phyloP scores from a whole-genome alignment of 2,888 invertebrate genomes.

The Miltochrista miniata region DNA sequence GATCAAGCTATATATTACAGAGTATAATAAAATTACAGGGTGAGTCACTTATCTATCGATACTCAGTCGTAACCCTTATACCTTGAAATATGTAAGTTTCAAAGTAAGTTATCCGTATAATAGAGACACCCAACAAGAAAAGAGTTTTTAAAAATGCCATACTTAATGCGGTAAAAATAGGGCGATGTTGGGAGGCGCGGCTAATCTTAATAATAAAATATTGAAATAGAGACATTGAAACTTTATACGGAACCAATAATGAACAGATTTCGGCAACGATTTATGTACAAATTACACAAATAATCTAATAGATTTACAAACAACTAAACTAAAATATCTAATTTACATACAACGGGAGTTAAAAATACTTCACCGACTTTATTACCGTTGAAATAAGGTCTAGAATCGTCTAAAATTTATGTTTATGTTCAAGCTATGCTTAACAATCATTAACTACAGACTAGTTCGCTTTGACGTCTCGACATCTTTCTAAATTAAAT shows the following conservation, averaged over 20 bases:
- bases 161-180: too few species aligned
- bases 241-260: constrained; percentile 4
- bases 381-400: background rate
- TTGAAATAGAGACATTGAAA: background rate
- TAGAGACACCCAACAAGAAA: too few species aligned
- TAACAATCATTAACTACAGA: constrained; percentile 1
- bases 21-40: too few species aligned
- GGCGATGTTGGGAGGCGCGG: too few species aligned
- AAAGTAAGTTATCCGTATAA: too few species aligned
- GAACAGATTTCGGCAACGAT: constrained; percentile 14
- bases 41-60: too few species aligned
- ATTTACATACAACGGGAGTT: constrained; percentile 1
- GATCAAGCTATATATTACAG: too few species aligned
- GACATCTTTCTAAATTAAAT: background rate
- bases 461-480: constrained; percentile 1
- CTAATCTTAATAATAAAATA: too few species aligned
- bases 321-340: constrained; percentile 3
- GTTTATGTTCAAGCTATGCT: background rate
- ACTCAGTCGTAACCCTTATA: too few species aligned
- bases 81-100: too few species aligned
- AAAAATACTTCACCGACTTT: background rate
- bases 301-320: constrained; percentile 13
- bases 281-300: constrained; percentile 22
- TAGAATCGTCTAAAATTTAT: constrained; percentile 1
- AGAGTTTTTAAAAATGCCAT: too few species aligned